Conservation (phyloP, 2,797 vertebrate species). For the Margarornis squamiger region DNA sequence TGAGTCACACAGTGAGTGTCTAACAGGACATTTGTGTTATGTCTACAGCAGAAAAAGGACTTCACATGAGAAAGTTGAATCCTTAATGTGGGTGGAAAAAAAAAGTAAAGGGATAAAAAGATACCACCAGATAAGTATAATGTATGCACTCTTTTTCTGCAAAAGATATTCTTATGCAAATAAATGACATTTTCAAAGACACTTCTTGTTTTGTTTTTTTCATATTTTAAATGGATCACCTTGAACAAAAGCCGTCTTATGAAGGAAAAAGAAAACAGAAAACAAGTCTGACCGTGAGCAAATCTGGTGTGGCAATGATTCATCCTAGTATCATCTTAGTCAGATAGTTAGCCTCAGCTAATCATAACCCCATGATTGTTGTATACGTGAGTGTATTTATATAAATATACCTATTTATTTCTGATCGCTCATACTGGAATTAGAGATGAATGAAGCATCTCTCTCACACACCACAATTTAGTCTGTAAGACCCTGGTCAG, state of each 20-base stretch:
- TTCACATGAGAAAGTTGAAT: slow-evolving; percentile 35
- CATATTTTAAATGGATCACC: not conserved
- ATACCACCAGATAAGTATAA: slow-evolving; percentile 8
- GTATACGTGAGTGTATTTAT: not conserved
- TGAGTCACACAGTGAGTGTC: not conserved
- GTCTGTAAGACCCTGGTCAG: not conserved
- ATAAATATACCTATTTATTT: not conserved
- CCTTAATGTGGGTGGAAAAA: slow-evolving; percentile 6
- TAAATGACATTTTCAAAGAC: slow-evolving; percentile 11
- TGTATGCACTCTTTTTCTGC: not conserved
- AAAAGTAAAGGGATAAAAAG: slow-evolving; percentile 16
- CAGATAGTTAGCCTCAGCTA: slow-evolving; percentile 64
- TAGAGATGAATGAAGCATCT: not conserved
- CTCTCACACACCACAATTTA: not conserved
- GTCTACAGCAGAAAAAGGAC: slow-evolving; percentile 28
- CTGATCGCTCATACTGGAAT: not conserved
- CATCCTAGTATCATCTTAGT: slow-evolving; percentile 65
- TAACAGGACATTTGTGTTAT: slow-evolving; percentile 52
- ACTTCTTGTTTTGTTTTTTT: not conserved
- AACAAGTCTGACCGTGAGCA: slow-evolving; percentile 38
- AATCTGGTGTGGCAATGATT: slow-evolving; percentile 66
- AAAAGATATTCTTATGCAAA: slow-evolving; percentile 26
- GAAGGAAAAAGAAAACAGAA: slow-evolving; percentile 47
- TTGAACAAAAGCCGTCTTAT: not conserved
- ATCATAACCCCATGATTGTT: slow-evolving; percentile 69